Percentiles rank a stretch among this genome's conserved stretches.
Evolutionary conservation across 2,113 vertebrate species (phyloP).

Genomic region (Phalacrocorax brasilianus): DNA sequence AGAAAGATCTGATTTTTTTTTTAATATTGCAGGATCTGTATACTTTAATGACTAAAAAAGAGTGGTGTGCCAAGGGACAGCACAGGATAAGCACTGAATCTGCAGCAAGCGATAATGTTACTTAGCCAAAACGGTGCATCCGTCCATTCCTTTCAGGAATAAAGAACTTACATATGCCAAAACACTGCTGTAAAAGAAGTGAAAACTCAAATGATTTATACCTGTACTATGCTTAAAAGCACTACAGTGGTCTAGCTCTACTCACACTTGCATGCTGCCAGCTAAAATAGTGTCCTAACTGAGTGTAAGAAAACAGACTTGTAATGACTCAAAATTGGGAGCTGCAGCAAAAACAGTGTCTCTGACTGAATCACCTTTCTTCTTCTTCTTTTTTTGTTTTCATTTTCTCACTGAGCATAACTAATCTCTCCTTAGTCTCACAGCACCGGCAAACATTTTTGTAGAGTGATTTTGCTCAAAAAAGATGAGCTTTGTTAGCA

Average conservation of each 20-base stretch:
- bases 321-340: background rate
- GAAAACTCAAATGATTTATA: background rate
- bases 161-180: background rate
- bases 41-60: background rate
- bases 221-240: background rate
- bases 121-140: background rate
- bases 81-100: background rate
- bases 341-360: background rate
- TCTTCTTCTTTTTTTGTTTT: background rate
- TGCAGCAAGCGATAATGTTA: background rate
- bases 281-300: background rate
- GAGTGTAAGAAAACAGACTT: background rate
- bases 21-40: background rate
- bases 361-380: background rate
- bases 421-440: background rate
- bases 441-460: background rate
- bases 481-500: conserved; percentile 35
- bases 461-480: background rate
- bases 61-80: background rate
- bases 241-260: background rate
- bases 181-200: background rate
- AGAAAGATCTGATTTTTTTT: background rate
- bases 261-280: background rate
- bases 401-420: conserved; percentile 2
- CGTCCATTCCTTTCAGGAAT: background rate